These are phyloP conservation scores for Liolophura sinensis DNA, from an alignment of 1,140 invertebrate species.

Conservation along the genomic window DNA sequence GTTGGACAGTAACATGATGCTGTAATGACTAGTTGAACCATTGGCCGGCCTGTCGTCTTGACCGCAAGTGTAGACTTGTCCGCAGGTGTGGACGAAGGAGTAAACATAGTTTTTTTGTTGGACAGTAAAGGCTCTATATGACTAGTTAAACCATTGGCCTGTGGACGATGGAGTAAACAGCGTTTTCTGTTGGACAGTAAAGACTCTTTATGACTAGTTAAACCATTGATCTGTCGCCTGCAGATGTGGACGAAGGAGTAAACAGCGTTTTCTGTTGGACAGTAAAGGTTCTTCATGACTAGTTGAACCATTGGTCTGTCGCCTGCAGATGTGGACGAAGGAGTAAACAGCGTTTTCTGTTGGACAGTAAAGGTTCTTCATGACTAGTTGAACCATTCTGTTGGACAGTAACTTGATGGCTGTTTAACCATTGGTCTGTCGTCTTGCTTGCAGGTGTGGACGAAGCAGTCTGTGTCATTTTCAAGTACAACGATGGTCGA, in stretches of 20 bases:
- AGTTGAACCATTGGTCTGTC: neutral
- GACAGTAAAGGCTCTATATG: neutral
- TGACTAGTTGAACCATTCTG: neutral
- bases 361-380: neutral
- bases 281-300: neutral
- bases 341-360: neutral
- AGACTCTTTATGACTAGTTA: neutral
- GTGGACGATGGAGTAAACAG: conserved; percentile 8
- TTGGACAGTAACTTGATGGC: neutral
- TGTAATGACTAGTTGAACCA: no score
- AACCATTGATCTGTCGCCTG: neutral
- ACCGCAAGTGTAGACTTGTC: neutral
- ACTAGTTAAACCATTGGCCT: neutral
- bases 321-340: conserved; percentile 21
- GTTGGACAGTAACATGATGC: no score
- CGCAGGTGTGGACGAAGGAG: conserved; percentile 21
- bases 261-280: neutral
- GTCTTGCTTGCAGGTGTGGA: conserved; percentile 21
- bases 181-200: neutral
- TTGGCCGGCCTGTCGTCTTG: no score
- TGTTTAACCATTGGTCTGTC: neutral
- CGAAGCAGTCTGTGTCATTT: conserved; percentile 16
- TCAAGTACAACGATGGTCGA: conserved; percentile 21
- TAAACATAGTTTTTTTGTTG: neutral
- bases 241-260: conserved; percentile 22